These are phyloP conservation scores for Chaunax sp. DNA, from an alignment of 2,797 vertebrate species.

Conservation along the genomic window DNA sequence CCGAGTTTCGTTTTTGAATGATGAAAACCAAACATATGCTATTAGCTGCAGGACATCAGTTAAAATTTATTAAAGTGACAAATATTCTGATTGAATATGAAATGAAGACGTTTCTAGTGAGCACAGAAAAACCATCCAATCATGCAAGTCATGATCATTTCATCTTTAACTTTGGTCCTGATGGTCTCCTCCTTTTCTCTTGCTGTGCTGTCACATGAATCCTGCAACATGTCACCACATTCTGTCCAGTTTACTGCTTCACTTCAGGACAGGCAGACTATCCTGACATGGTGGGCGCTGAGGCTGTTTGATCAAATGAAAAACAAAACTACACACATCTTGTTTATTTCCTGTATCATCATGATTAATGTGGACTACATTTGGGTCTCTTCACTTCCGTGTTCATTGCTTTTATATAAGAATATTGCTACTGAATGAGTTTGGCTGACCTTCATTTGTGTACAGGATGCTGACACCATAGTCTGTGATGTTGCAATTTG, in stretches of 20 bases:
- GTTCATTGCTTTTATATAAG: not conserved
- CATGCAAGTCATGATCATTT: too few species aligned
- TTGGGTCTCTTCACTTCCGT: not conserved
- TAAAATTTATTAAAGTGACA: not conserved
- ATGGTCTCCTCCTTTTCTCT: constrained; percentile 9
- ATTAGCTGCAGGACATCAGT: not conserved
- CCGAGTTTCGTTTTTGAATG: not conserved
- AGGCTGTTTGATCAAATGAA: constrained; percentile 38
- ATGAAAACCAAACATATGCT: not conserved
- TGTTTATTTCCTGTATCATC: constrained; percentile 3
- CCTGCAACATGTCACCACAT: constrained; percentile 52
- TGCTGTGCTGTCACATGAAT: constrained; percentile 43
- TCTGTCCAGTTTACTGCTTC: constrained; percentile 47
- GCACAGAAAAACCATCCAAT: not conserved
- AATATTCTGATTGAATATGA: not conserved
- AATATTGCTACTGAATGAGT: not conserved
- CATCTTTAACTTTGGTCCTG: too few species aligned
- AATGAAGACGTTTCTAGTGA: not conserved
- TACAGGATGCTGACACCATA: not conserved
- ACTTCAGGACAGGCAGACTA: constrained; percentile 45
- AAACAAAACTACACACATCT: constrained; percentile 10
- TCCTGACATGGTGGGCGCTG: constrained; percentile 37
- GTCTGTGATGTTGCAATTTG: too few species aligned
- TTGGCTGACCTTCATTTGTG: constrained; percentile 11
- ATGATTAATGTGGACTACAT: not conserved